Evolutionary conservation across 2,113 vertebrate genomes (phyloP), one percentile per base, ranked within the genome.

Genomic region (Xiphophorus maculatus): DNA sequence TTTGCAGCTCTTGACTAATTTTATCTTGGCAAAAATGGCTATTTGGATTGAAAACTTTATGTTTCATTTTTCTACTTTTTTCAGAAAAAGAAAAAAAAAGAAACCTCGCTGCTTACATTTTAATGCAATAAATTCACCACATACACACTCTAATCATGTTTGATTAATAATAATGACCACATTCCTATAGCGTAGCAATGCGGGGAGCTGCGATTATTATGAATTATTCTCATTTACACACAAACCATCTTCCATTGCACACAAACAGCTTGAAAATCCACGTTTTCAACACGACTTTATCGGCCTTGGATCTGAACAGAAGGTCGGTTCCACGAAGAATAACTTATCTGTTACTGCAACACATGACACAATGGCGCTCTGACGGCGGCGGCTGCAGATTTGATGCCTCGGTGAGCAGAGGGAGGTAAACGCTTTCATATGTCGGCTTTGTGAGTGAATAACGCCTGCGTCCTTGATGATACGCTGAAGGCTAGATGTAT

Each of bases 271-370:
- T 48, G 13, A 0, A 51, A 68, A 71, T 27, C 54, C 65, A 15
- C 42, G 62, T 83, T 76, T 76, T 62, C 71, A 79, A 73, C 40
- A 1, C n/a, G 71, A 67, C 9, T 72, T 67, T n/a, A n/a, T 10
- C 40, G 32, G 35, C 58, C 40, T 42, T 14, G 40, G 13, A 42
- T 42, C 40, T 42, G 40, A 42, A 67, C 4, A 37, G 58, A 75
- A 74, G 64, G 67, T 71, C 80, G 12, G 19, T 27, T 51, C n/a
- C 40, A 29, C 17, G 13, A 42, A n/a, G 17, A 58, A 25, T 25
- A 58, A n/a, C 22, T 58, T 40, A 68, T n/a, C 33, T 12, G 28
- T 65, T 42, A 22, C 64, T 10, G 67, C 27, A 48, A 73, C 61
- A 33, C 37, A 25, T 3, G 27, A 19, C 63, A 48, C 37, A 67